Evolutionary conservation across 2,888 invertebrate species (phyloP).

Genomic region (Drosophila planitibia): DNA sequence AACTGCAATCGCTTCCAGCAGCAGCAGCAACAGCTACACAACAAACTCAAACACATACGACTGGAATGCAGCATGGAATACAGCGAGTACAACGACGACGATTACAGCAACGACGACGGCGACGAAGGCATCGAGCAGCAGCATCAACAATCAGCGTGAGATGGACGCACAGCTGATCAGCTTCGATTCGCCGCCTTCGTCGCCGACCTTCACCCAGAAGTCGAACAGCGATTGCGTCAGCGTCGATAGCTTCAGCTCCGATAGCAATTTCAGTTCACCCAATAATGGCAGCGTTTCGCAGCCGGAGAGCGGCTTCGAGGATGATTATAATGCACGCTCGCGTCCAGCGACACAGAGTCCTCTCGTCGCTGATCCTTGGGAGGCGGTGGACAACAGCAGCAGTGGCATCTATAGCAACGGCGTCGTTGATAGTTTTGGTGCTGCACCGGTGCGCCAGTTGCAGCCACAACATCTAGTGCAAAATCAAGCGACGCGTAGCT

Average conservation of each 20-base stretch:
- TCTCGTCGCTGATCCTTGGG: conserved; percentile 84
- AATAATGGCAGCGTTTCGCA: conserved; percentile 89
- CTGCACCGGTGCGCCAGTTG: conserved; percentile 83
- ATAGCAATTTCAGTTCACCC: conserved; percentile 88
- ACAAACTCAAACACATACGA: conserved; percentile 43
- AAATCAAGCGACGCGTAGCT: conserved; percentile 38
- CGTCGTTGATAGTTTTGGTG: conserved; percentile 80
- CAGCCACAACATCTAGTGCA: conserved; percentile 27
- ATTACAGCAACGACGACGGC: conserved; percentile 9
- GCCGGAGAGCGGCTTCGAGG: conserved; percentile 93
- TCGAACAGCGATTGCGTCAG: conserved; percentile 91
- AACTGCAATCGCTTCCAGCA: conserved; percentile 18
- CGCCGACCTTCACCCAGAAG: conserved; percentile 90
- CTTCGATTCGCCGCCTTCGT: conserved; percentile 90
- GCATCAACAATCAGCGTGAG: conserved; percentile 39
- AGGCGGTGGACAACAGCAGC: conserved; percentile 78
- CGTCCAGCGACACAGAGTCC: conserved; percentile 86
- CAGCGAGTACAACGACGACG: conserved; percentile 41
- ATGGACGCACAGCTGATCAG: conserved; percentile 88
- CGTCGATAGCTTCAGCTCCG: conserved; percentile 91
- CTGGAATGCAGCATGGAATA: conserved; percentile 82
- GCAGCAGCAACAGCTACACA: conserved; percentile 1
- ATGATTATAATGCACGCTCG: conserved; percentile 88
- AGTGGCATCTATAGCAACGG: conserved; percentile 43
- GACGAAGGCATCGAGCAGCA: conserved; percentile 21